Percentiles rank a stretch among this genome's conserved stretches.
Conservation (phyloP, 1,140 invertebrate species). For the Episyrphus balteatus region DNA sequence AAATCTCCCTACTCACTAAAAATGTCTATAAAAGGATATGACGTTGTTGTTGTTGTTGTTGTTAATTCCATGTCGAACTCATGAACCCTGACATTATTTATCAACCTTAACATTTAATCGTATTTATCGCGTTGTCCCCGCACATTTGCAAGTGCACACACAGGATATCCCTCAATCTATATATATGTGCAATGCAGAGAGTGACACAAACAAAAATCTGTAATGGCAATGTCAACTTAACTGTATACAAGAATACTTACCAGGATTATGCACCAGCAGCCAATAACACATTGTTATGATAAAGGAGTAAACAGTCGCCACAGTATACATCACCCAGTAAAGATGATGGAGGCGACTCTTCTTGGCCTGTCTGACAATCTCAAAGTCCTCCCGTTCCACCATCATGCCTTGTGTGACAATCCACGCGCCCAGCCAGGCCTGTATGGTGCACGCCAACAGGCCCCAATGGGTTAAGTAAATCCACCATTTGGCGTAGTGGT, state of each 20-base stretch:
- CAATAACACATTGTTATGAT: slow-evolving; percentile 40
- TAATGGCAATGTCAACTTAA: too few relatives aligned
- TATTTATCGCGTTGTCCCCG: too few relatives aligned
- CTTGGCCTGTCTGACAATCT: slow-evolving; percentile 31
- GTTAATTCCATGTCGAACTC: too few relatives aligned
- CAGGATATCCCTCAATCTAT: too few relatives aligned
- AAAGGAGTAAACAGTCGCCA: slow-evolving; percentile 49
- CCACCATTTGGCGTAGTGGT: slow-evolving; percentile 44
- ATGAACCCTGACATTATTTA: not conserved
- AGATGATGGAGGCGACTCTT: slow-evolving; percentile 39
- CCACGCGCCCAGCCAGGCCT: slow-evolving; percentile 33
- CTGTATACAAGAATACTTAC: slow-evolving; percentile 16
- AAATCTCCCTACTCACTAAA: too few relatives aligned
- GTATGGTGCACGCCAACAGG: slow-evolving; percentile 40
- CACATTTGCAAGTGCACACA: too few relatives aligned
- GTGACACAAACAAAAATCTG: too few relatives aligned
- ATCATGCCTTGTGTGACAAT: slow-evolving; percentile 37
- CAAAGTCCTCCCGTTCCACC: slow-evolving; percentile 35
- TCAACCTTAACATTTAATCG: too few relatives aligned
- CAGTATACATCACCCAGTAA: slow-evolving; percentile 51
- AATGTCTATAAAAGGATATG: too few relatives aligned
- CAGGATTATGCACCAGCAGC: slow-evolving; percentile 32
- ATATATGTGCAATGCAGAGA: too few relatives aligned
- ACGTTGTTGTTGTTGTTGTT: not conserved
- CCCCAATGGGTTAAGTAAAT: slow-evolving; percentile 62